These are phyloP conservation scores for Euclidia mi DNA, from an alignment of 2,888 invertebrate species.

Conservation along the genomic window DNA sequence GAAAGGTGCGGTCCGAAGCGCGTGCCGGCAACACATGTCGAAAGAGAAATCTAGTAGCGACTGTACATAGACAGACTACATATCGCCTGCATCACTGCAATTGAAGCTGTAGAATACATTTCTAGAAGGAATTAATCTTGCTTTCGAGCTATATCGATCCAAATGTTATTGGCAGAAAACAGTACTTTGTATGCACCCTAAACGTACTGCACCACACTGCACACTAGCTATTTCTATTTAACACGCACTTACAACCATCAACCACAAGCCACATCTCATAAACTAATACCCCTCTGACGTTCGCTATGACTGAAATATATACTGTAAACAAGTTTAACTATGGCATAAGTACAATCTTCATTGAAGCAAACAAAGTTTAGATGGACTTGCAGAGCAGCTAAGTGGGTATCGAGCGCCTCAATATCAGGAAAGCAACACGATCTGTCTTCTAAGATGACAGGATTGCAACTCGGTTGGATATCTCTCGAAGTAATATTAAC, in stretches of 20 bases:
- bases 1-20: slow-evolving; percentile 76
- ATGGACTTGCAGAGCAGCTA: slow-evolving; percentile 53
- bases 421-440: slow-evolving; percentile 66
- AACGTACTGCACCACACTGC: background rate
- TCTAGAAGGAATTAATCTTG: too few species aligned
- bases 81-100: background rate
- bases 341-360: background rate
- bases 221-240: slow-evolving; percentile 50
- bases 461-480: slow-evolving; percentile 65
- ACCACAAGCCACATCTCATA: slow-evolving; percentile 54
- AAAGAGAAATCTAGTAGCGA: slow-evolving; percentile 72
- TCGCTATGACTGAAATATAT: slow-evolving; percentile 41
- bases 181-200: background rate
- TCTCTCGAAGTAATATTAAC: slow-evolving; percentile 63
- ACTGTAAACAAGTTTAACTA: slow-evolving; percentile 19
- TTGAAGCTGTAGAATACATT: too few species aligned
- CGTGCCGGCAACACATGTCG: slow-evolving; percentile 71
- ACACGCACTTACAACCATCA: slow-evolving; percentile 48
- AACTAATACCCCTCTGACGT: slow-evolving; percentile 39
- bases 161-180: too few species aligned
- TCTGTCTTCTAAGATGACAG: slow-evolving; percentile 64
- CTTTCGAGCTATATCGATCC: too few species aligned
- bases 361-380: slow-evolving; percentile 14
- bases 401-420: slow-evolving; percentile 47
- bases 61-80: slow-evolving; percentile 53